phyloP scores from a whole-genome alignment of 2,888 invertebrate genomes.

The Ariolimax columbianus region DNA sequence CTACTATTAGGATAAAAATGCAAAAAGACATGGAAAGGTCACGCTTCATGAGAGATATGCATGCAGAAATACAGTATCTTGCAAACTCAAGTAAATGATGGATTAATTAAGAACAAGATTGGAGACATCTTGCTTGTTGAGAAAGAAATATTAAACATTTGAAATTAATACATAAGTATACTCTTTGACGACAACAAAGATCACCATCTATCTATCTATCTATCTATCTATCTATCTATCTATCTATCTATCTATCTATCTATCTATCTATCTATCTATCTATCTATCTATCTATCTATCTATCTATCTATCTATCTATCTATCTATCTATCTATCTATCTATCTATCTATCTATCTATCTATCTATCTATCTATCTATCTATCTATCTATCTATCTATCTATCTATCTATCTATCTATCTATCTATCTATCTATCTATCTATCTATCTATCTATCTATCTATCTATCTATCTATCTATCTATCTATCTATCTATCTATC shows the following conservation, averaged over 20 bases:
- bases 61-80: too few relatives aligned
- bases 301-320: conserved; percentile 5
- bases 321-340: conserved; percentile 11
- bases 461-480: too few relatives aligned
- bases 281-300: conserved; percentile 15
- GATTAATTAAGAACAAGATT: too few relatives aligned
- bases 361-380: neutral
- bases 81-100: too few relatives aligned
- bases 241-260: conserved; percentile 25
- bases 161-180: too few relatives aligned
- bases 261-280: conserved; percentile 25
- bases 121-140: too few relatives aligned
- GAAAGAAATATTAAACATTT: too few relatives aligned
- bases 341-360: neutral
- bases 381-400: neutral
- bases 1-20: too few relatives aligned
- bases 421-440: neutral
- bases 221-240: conserved; percentile 25
- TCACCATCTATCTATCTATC: conserved; percentile 17
- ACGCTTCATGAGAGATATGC: too few relatives aligned
- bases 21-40: too few relatives aligned
- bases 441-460: neutral
- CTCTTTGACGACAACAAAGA: neutral
- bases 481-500: too few relatives aligned
- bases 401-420: neutral